Evolutionary conservation across 2,113 vertebrate species (phyloP), one percentile per base, ranked within the genome.

Genomic region (Chroicocephalus ridibundus): DNA sequence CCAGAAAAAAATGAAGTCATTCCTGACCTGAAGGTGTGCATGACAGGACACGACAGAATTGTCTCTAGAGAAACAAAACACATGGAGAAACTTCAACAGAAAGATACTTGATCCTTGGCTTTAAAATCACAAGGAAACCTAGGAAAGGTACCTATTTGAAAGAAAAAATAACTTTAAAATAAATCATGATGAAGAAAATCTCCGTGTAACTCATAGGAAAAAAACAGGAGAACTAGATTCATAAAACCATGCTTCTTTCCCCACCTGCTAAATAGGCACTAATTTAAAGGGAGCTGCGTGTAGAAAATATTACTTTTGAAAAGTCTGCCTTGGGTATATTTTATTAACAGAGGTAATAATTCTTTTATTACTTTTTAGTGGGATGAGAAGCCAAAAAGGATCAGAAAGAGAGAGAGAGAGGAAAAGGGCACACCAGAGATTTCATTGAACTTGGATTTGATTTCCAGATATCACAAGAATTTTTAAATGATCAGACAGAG

Each of bases 41-140:
- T 47, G 49, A 71, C 54, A 40, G 2, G 0, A 27, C 0, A 5
- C 1, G 2, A 61, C 38, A 80, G 49, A 71, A 69, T 36, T 82
- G 34, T 68, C 61, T 58, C n/a, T 71, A 61, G 82, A 94, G 49
- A 83, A 90, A 82, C 47, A 78, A 71, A 95, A 62, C 25, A n/a
- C 38, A 2, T 38, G 44, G n/a, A 92, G 31, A 76, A 80, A 92
- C n/a, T 91, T 78, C n/a, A 82, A 17, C 6, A n/a, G n/a, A 81
- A 88, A 70, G 25, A 18, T 27, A 4, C 8, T 74, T 74, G 20
- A 46, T 77, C n/a, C 9, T 44, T 85, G 7, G 11, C 25, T 82
- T 76, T 80, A 47, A 84, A 92, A 86, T 54, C 29, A 26, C 29
- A 61, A 52, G 44, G 18, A 85, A 80, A 26, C 26, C 18, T 47